Base-by-base conservation (phyloP, 1,140 invertebrate genomes). In the Scaptomyza hsui region DNA sequence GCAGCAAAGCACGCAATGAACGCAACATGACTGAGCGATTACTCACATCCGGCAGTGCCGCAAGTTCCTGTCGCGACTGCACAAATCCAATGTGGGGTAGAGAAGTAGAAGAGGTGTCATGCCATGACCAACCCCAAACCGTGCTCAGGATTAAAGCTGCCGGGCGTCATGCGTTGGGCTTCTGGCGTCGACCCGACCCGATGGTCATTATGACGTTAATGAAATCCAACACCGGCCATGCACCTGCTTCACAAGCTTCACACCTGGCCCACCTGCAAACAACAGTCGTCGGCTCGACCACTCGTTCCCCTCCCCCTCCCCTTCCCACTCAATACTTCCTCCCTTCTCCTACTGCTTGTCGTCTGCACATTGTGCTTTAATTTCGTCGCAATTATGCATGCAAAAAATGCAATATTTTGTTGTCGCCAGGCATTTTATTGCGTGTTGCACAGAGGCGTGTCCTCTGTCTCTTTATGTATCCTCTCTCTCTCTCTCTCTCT, bases 141-240 rank as follows among this genome's bases (percentile, higher is more conserved):
- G 68, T 32, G 32, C 32, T 47, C 44, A 78, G 82, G 83, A 88
- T 88, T 88, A 88, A 88, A 71, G 61, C 78, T 64, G 78, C 57
- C 76, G 60, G 55, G 18, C 47, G 48, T 35, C 76, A 55, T 49
- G 18, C 47, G 48, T 35, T 37, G 37, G 12, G 32, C 51, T 37
- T 56, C 62, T 64, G 62, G 29, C 62, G 35, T 32, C 69, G 35
- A 41, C 19, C 69, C 63, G 55, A 68, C 4, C 24, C 75, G 67
- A 65, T 78, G 62, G 69, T 86, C 82, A 88, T 88, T 88, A 88
- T 88, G 78, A 88, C 72, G 78, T 89, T 88, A 88, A 82, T 88
- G 82, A 82, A 88, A 88, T 81, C 75, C 78, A 88, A 88, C 78
- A 88, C 82, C 78, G 61, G 60, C 61, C 61, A 62, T 63, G 78